Conservation (phyloP, 2,797 vertebrate genomes). For the Tangara arthus region DNA sequence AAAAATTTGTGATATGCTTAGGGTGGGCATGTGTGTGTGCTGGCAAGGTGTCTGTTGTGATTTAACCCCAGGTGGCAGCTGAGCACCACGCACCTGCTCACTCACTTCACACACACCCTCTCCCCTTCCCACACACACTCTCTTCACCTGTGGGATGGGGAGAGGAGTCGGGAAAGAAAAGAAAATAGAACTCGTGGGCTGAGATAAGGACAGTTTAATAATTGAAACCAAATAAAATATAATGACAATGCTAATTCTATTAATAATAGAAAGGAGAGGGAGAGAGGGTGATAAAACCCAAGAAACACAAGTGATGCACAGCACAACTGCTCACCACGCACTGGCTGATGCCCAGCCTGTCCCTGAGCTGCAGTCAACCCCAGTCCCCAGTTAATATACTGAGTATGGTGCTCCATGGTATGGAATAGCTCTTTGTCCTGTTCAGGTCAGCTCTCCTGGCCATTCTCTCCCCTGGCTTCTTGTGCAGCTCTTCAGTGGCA, state of each 20-base stretch:
- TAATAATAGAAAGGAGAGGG: neutral
- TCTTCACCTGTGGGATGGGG: neutral
- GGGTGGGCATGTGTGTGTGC: neutral
- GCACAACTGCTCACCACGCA: neutral
- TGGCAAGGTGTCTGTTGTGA: neutral
- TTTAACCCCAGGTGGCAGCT: neutral
- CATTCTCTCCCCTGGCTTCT: fast-evolving
- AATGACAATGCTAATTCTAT: neutral
- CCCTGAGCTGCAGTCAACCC: neutral
- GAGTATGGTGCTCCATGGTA: neutral
- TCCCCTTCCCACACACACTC: neutral
- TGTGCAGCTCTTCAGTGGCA: neutral
- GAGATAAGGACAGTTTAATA: neutral
- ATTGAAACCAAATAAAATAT: neutral
- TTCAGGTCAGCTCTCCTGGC: neutral
- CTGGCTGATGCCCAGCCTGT: neutral
- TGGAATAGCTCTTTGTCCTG: neutral
- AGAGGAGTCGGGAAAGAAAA: neutral
- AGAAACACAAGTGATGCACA: neutral
- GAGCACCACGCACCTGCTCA: fast-evolving
- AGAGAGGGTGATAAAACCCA: neutral
- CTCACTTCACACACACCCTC: neutral
- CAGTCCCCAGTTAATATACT: too few species aligned
- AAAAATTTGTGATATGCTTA: neutral
- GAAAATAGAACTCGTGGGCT: neutral